Evolutionary conservation across 2,888 invertebrate species (phyloP).

Genomic region (Lottia gigantea): DNA sequence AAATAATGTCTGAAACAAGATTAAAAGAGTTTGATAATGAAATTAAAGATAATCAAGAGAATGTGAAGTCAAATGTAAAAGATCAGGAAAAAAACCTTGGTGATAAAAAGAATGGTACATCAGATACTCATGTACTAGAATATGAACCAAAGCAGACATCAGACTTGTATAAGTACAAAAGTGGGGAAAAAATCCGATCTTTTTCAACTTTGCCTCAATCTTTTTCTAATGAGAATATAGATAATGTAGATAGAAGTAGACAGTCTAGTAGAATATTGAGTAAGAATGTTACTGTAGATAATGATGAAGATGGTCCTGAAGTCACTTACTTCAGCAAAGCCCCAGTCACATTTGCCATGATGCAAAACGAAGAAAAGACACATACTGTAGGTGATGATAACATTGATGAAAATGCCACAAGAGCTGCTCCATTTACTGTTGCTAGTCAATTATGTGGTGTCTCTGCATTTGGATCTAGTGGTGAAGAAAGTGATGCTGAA

Average conservation of each 20-base stretch:
- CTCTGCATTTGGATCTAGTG: constrained; percentile 92
- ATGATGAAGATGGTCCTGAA: constrained; percentile 17
- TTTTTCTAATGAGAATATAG: neutral
- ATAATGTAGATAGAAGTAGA: neutral
- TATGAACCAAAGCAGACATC: neutral
- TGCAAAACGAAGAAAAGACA: constrained; percentile 59
- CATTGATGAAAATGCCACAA: constrained; percentile 65
- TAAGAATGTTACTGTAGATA: constrained; percentile 20
- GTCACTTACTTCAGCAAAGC: constrained; percentile 43
- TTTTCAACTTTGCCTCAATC: neutral
- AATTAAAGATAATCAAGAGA: neutral
- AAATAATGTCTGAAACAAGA: neutral
- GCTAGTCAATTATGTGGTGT: constrained; percentile 92
- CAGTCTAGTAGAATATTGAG: constrained; percentile 10
- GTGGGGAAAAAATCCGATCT: neutral
- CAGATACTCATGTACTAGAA: neutral
- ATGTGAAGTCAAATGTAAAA: neutral
- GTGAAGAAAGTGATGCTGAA: constrained; percentile 73
- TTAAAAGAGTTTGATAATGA: neutral
- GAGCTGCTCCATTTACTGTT: constrained; percentile 77
- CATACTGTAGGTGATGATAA: constrained; percentile 57
- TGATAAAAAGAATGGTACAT: neutral
- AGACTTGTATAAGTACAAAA: neutral
- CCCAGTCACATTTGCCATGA: constrained; percentile 53
- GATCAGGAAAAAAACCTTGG: neutral